Conservation (phyloP, 1,140 invertebrate genomes). For the Phenacoccus solenopsis region DNA sequence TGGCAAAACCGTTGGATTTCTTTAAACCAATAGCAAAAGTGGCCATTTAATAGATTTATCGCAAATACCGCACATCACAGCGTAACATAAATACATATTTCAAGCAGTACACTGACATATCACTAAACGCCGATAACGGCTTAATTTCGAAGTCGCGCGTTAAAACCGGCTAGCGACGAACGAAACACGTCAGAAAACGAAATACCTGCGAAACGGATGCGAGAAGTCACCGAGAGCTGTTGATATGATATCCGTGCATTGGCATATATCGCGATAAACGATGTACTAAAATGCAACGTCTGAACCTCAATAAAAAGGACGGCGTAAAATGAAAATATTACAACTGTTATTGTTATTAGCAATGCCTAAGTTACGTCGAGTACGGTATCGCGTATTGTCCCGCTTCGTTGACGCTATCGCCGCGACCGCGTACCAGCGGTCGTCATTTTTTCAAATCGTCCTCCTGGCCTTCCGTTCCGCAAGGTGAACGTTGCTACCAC, state of each 20-base stretch:
- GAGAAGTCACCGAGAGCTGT: no score
- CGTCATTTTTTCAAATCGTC: slow-evolving; percentile 14
- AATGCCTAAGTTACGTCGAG: neutral
- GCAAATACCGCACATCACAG: neutral
- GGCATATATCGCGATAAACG: no score
- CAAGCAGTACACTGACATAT: neutral
- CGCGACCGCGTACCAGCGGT: slow-evolving; percentile 10
- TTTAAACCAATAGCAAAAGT: slow-evolving; percentile 8
- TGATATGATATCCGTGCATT: no score
- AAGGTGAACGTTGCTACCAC: slow-evolving; percentile 14
- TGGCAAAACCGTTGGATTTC: neutral
- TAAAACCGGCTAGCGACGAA: neutral
- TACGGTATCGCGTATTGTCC: slow-evolving; percentile 8
- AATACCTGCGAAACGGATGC: neutral
- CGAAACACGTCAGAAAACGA: neutral
- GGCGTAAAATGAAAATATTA: neutral
- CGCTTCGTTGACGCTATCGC: slow-evolving; percentile 13
- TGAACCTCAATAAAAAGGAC: neutral
- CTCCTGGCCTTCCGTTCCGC: slow-evolving; percentile 13
- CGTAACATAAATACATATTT: neutral
- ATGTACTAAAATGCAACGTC: neutral
- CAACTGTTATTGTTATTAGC: neutral
- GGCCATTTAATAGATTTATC: slow-evolving; percentile 4
- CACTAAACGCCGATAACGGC: neutral
- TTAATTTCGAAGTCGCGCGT: neutral